Evolutionary conservation across 1,140 invertebrate genomes (phyloP).

Genomic region (Limonius californicus): DNA sequence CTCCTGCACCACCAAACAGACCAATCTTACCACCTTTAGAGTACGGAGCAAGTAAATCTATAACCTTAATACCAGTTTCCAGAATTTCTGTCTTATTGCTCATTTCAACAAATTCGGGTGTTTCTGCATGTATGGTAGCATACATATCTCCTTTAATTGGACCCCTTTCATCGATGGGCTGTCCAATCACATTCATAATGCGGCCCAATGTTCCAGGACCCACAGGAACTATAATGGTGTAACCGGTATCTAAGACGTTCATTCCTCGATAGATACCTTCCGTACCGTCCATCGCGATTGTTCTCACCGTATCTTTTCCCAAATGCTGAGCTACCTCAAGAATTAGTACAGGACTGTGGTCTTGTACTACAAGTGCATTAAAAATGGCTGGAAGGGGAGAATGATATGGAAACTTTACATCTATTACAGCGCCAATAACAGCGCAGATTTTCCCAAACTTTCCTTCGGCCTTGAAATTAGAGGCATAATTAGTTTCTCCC

Average conservation of each 20-base stretch:
- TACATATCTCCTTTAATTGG: slow-evolving; percentile 47
- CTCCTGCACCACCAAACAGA: slow-evolving; percentile 73
- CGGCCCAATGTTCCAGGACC: slow-evolving; percentile 76
- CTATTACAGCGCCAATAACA: slow-evolving; percentile 98
- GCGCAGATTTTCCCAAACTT: too few relatives aligned
- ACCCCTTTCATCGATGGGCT: slow-evolving; percentile 70
- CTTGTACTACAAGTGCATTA: slow-evolving; percentile 92
- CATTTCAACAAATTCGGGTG: slow-evolving; percentile 68
- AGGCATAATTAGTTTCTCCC: too few relatives aligned
- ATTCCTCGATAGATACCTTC: slow-evolving; percentile 96
- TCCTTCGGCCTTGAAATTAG: too few relatives aligned
- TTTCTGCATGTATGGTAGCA: slow-evolving; percentile 62
- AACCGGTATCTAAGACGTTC: slow-evolving; percentile 84
- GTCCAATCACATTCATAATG: slow-evolving; percentile 79
- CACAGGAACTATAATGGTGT: slow-evolving; percentile 81
- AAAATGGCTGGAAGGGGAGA: slow-evolving; percentile 96
- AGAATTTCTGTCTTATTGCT: slow-evolving; percentile 64
- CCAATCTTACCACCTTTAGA: slow-evolving; percentile 76
- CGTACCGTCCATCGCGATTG: slow-evolving; percentile 99
- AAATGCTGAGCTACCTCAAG: slow-evolving; percentile 72
- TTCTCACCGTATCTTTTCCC: slow-evolving; percentile 92
- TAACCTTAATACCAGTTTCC: slow-evolving; percentile 68
- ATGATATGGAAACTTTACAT: slow-evolving; percentile 96
- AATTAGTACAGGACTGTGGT: slow-evolving; percentile 68
- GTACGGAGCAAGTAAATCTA: slow-evolving; percentile 60